phyloP scores from a whole-genome alignment of 2,113 vertebrate species.

The Pelobates fuscus region DNA sequence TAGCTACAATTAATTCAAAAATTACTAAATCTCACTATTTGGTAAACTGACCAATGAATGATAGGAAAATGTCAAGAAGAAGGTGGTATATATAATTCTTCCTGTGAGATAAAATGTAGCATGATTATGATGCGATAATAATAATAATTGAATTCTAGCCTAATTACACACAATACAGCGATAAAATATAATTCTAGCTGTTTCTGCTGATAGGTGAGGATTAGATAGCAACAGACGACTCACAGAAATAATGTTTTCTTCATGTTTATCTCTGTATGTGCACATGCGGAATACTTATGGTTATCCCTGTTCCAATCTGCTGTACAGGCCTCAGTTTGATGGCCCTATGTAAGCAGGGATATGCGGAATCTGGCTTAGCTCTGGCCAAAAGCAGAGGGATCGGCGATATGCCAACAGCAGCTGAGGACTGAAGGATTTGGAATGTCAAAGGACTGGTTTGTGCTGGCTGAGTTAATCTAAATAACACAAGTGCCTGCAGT shows the following conservation, averaged over 20 bases:
- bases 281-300: slow-evolving; percentile 7
- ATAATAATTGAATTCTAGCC: too few relatives aligned
- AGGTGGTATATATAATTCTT: too few relatives aligned
- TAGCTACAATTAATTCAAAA: too few relatives aligned
- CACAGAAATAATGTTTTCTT: neutral
- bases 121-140: too few relatives aligned
- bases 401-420: slow-evolving; percentile 60
- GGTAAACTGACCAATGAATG: too few relatives aligned
- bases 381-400: slow-evolving; percentile 54
- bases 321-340: neutral
- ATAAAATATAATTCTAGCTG: neutral
- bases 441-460: slow-evolving; percentile 61
- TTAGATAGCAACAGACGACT: neutral
- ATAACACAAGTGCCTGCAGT: slow-evolving; percentile 56
- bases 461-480: slow-evolving; percentile 63
- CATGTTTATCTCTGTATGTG: neutral
- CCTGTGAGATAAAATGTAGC: too few relatives aligned
- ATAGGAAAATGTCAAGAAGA: too few relatives aligned
- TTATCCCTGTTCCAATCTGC: slow-evolving; percentile 8
- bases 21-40: too few relatives aligned
- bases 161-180: too few relatives aligned
- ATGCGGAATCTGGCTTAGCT: slow-evolving; percentile 59
- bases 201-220: neutral
- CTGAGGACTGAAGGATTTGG: slow-evolving; percentile 53
- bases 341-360: slow-evolving; percentile 51